Conservation (phyloP, 1,140 invertebrate species). For the Orius insidiosus region DNA sequence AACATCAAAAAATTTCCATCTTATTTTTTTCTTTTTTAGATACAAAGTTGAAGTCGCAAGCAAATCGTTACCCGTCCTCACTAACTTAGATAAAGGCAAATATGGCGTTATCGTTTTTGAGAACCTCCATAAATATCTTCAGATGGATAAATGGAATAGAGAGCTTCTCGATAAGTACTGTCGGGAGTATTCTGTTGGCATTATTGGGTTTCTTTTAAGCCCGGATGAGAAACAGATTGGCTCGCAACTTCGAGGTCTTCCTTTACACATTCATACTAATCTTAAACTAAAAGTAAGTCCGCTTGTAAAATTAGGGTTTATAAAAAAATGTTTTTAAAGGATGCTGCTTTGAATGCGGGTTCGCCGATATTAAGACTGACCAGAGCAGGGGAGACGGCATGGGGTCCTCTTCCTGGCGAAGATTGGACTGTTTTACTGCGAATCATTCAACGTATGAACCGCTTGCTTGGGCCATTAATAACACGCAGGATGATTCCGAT, state of each 20-base stretch:
- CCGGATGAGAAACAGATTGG: conserved; percentile 75
- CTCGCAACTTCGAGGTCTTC: conserved; percentile 72
- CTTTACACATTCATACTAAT: conserved; percentile 85
- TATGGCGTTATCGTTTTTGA: conserved; percentile 94
- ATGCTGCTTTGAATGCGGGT: conserved; percentile 71
- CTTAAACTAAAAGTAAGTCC: conserved; percentile 59
- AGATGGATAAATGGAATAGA: conserved; percentile 94
- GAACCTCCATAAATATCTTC: conserved; percentile 85
- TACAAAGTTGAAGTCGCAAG: conserved; percentile 86
- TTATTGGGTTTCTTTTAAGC: conserved; percentile 84
- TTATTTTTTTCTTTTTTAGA: conserved; percentile 33
- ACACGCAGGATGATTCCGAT: conserved; percentile 26
- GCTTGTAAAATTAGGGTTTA: too few relatives aligned
- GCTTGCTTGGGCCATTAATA: conserved; percentile 66
- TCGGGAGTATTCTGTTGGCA: conserved; percentile 82
- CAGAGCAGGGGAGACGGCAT: conserved; percentile 73
- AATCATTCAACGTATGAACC: conserved; percentile 89
- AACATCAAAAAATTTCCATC: neutral
- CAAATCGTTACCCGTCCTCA: conserved; percentile 82
- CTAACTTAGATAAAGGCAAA: conserved; percentile 82
- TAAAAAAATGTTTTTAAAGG: conserved; percentile 36
- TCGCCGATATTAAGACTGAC: conserved; percentile 79
- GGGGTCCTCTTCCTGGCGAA: conserved; percentile 68
- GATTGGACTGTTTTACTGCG: conserved; percentile 85
- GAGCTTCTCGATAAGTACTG: conserved; percentile 94